Evolutionary conservation across 2,888 invertebrate genomes (phyloP), one percentile per base, ranked within the genome.

Genomic region (Lithophane ornitopus): DNA sequence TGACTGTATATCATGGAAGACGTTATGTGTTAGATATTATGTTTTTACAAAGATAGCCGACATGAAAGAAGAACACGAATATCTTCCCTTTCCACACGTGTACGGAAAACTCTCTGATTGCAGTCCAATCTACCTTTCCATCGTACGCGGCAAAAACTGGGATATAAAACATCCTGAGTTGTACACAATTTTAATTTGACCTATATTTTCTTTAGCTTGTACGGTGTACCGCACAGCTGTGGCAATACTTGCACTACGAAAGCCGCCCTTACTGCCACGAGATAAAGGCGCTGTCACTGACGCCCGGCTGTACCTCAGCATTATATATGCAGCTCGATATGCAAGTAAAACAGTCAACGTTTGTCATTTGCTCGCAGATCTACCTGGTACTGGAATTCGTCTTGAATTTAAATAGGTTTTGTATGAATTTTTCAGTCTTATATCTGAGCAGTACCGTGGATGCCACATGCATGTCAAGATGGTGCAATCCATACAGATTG

Each of bases 311-410:
- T 22, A 63, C 28, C 28, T 11, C 22, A 19, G 59, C 26, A 78
- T 83, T 83, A 79, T 71, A n/a, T 65, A 80, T 81, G 68, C 85
- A 70, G 34, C 69, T 70, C 65, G 34, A 70, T 81, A 65, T 81
- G 81, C 62, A 70, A 56, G 66, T 70, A 69, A 85, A 67, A 81
- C 46, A 81, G 68, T 61, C 56, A 62, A 81, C 70, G 82, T 85
- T 71, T 85, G 68, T 82, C 82, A 82, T 81, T 85, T 81, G 39
- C 70, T 71, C 52, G 44, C 77, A 71, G 67, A 82, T 82, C 76
- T 65, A 85, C 71, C 65, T 76, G 85, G 28, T 68, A 61, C 70
- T 61, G 56, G 22, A 81, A 62, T 56, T 39, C 44, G 59, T 65
- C 70, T 81, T 71, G 82, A 82, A 82, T 85, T 61, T 76, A 76